These are phyloP conservation scores for Gallinago nigripennis DNA, from an alignment of 2,797 vertebrate species.

Conservation along the genomic window DNA sequence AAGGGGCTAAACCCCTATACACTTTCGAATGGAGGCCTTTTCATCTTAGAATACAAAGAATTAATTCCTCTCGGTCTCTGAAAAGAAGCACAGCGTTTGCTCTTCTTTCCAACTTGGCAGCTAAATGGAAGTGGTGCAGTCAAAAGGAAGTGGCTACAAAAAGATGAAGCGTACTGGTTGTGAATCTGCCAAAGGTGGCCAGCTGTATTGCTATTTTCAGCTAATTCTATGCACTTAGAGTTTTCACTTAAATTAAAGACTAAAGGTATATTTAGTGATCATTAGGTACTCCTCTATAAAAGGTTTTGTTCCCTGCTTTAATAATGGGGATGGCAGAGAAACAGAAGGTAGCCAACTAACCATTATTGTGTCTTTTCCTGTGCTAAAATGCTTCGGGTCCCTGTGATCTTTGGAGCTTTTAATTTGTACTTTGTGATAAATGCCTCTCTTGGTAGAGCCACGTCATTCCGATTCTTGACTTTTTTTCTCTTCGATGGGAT, in stretches of 20 bases:
- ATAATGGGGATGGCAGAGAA: neutral
- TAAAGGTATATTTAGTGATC: constrained; percentile 58
- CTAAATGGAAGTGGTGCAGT: constrained; percentile 46
- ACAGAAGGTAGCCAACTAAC: neutral
- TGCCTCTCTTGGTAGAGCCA: neutral
- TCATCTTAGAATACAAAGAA: neutral
- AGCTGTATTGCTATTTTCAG: constrained; percentile 67
- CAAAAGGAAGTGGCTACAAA: constrained; percentile 54
- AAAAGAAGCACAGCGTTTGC: constrained; percentile 31
- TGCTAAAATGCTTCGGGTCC: neutral
- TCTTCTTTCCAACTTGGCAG: constrained; percentile 50
- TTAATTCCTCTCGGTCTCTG: neutral
- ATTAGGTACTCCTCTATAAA: constrained; percentile 2
- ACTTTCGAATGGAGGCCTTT: neutral
- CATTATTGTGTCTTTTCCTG: neutral
- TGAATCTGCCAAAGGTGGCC: constrained; percentile 61
- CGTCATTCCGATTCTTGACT: neutral
- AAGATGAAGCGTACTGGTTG: constrained; percentile 41
- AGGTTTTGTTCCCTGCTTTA: constrained; percentile 15
- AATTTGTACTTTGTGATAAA: constrained; percentile 14
- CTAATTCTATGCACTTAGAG: constrained; percentile 46
- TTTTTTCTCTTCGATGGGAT: neutral
- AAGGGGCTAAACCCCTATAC: neutral
- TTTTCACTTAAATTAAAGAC: constrained; percentile 53
- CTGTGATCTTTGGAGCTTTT: neutral